These are phyloP conservation scores for Balaeniceps rex DNA, from an alignment of 2,113 vertebrate genomes.

Conservation along the genomic window DNA sequence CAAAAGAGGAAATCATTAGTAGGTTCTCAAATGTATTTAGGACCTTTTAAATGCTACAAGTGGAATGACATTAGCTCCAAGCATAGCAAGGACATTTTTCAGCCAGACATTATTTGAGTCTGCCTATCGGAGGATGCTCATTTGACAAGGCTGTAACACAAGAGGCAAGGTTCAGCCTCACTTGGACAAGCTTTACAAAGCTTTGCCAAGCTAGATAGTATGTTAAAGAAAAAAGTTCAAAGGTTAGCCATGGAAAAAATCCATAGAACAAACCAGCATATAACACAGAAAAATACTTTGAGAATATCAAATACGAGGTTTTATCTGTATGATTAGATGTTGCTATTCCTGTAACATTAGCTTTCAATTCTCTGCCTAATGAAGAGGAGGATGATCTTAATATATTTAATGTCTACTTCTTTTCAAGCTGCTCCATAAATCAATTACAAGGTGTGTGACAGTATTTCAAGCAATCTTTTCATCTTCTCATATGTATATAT, in stretches of 20 bases:
- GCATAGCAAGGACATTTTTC: neutral
- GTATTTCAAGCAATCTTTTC: neutral
- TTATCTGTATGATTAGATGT: neutral
- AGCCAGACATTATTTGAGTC: neutral
- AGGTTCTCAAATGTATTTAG: neutral
- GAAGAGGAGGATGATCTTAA: neutral
- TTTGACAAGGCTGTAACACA: neutral
- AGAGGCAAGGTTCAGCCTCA: neutral
- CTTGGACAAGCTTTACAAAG: neutral
- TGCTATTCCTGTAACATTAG: neutral
- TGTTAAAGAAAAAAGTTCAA: neutral
- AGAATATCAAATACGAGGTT: neutral
- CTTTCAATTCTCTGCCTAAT: neutral
- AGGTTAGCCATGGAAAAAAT: neutral
- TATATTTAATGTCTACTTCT: neutral
- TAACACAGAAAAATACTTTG: neutral
- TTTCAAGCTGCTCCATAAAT: neutral
- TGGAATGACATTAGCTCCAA: neutral
- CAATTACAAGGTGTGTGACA: neutral
- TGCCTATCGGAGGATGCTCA: neutral
- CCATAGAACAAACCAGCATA: neutral
- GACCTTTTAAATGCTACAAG: neutral
- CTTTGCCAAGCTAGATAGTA: neutral
- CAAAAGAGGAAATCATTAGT: neutral
- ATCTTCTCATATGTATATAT: neutral